A percentile compares a stretch with the other conserved stretches of the same genome.
phyloP scores from a whole-genome alignment of 2,113 vertebrate species.

The Prolemur simus region DNA sequence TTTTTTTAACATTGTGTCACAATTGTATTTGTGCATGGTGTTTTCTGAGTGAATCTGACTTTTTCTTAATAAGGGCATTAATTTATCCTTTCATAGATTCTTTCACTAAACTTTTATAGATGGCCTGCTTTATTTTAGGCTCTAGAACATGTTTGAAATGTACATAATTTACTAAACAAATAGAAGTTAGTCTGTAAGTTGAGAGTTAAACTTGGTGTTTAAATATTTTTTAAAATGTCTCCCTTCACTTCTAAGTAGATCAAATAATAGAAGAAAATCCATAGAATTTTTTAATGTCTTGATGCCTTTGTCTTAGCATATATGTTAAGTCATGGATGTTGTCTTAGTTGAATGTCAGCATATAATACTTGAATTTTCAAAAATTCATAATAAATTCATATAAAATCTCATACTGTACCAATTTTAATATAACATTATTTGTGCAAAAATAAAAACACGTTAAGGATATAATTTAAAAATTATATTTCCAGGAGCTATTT shows the following conservation, averaged over 20 bases:
- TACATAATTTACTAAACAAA: not conserved
- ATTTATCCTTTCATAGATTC: not conserved
- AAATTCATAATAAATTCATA: not conserved
- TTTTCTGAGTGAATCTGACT: not conserved
- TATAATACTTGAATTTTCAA: not conserved
- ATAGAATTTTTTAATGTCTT: not conserved
- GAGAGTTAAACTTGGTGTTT: not conserved
- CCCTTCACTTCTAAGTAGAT: not conserved
- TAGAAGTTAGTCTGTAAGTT: not conserved
- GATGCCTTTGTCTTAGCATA: not conserved
- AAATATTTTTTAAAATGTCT: not conserved
- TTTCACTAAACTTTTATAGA: not conserved
- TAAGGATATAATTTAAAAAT: not conserved
- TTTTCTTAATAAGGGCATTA: not conserved
- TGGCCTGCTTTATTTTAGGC: not conserved
- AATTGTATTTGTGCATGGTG: not conserved
- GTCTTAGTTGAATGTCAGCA: not conserved
- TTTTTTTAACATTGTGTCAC: not conserved
- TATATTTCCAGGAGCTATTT: not conserved
- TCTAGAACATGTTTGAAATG: not conserved
- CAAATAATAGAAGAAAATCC: not conserved
- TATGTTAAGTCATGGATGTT: not conserved
- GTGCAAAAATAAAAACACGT: not conserved
- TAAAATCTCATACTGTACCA: not conserved
- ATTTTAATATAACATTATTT: not conserved